Evolutionary conservation across 2,113 vertebrate species (phyloP).

Genomic region (Oxygymnocypris stewartii): DNA sequence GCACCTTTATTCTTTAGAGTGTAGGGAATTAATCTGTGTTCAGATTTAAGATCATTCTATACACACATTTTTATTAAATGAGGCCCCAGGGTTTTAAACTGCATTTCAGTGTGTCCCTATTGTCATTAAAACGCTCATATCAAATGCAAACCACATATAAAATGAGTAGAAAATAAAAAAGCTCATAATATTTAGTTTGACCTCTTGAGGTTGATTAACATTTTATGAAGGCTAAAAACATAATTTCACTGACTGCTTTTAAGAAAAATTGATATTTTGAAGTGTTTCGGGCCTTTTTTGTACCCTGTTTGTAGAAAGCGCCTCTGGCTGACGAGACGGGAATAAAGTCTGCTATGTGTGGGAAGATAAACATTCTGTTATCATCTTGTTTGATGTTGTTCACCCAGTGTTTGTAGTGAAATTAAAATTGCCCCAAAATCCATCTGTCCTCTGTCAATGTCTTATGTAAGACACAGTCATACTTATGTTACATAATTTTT

Average conservation of each 20-base stretch:
- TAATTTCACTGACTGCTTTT: not conserved
- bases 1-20: too few species aligned
- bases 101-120: not conserved
- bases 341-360: constrained; percentile 14
- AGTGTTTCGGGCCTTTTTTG: not conserved
- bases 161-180: not conserved
- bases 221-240: not conserved
- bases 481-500: constrained; percentile 7
- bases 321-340: not conserved
- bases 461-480: constrained; percentile 36
- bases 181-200: not conserved
- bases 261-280: not conserved
- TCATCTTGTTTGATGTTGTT: constrained; percentile 30
- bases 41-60: too few species aligned
- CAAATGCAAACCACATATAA: not conserved
- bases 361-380: constrained; percentile 14
- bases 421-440: constrained; percentile 32
- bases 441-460: constrained; percentile 23
- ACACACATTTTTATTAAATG: too few species aligned
- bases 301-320: not conserved
- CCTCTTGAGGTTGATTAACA: not conserved
- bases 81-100: too few species aligned
- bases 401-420: constrained; percentile 2
- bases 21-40: too few species aligned
- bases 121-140: not conserved